Evolutionary conservation across 2,888 invertebrate genomes (phyloP).

Genomic region (Phrixothrix hirtus): DNA sequence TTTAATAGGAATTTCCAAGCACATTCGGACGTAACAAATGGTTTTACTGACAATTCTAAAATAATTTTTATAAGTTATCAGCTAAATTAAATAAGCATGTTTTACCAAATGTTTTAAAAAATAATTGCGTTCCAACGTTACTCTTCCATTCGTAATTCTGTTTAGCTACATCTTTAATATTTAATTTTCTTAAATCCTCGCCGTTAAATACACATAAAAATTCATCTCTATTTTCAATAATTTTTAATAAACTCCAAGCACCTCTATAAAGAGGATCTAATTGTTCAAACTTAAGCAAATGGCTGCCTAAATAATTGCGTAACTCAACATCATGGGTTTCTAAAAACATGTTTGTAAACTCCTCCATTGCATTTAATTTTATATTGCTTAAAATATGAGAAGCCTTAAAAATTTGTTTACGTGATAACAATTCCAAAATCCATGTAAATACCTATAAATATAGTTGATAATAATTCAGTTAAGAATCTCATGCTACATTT

Average conservation of each 20-base stretch:
- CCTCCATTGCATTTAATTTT: constrained; percentile 62
- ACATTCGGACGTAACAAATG: constrained; percentile 58
- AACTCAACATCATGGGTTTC: constrained; percentile 63
- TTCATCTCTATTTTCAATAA: constrained; percentile 39
- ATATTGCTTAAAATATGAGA: constrained; percentile 67
- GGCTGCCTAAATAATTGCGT: constrained; percentile 68
- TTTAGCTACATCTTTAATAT: constrained; percentile 55
- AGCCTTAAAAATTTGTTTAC: constrained; percentile 68
- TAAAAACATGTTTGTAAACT: constrained; percentile 63
- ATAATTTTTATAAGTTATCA: too few species aligned
- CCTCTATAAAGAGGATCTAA: constrained; percentile 49
- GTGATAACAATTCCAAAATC: constrained; percentile 64
- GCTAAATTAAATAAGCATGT: constrained; percentile 8
- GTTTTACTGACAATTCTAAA: constrained; percentile 59
- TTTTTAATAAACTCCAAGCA: constrained; percentile 55
- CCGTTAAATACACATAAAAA: constrained; percentile 5
- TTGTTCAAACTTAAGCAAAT: constrained; percentile 61
- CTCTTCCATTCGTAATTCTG: constrained; percentile 61
- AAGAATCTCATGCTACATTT: too few species aligned
- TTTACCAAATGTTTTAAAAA: constrained; percentile 64
- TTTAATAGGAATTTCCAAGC: constrained; percentile 67
- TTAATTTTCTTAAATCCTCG: constrained; percentile 55
- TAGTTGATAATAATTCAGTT: too few species aligned
- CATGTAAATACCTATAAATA: constrained; percentile 63
- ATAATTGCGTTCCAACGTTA: constrained; percentile 61